phyloP scores from a whole-genome alignment of 2,797 vertebrate species.

The Thamnophis elegans region DNA sequence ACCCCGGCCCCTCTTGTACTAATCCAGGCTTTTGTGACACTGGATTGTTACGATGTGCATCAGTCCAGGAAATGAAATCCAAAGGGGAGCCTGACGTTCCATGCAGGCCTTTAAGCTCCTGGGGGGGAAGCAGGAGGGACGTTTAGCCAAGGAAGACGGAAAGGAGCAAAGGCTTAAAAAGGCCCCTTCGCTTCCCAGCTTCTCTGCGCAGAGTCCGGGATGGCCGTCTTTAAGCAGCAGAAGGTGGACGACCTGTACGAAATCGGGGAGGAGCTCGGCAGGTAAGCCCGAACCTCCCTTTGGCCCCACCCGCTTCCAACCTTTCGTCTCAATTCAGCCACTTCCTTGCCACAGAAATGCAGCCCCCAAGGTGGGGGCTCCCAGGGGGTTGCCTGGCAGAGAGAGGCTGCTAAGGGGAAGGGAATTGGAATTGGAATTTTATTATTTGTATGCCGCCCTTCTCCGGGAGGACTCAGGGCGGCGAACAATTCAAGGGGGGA shows the following conservation, averaged over 20 bases:
- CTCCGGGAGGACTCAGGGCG: no score
- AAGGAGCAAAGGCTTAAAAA: neutral
- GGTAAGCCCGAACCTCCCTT: conserved; percentile 71
- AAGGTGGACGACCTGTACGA: conserved; percentile 93
- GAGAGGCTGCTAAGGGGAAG: neutral
- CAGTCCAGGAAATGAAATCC: neutral
- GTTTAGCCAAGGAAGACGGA: neutral
- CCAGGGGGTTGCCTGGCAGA: neutral
- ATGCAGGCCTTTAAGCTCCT: neutral
- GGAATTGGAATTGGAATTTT: no score
- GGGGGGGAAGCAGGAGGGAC: rapidly evolving
- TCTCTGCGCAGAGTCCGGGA: conserved; percentile 82
- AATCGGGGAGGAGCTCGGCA: conserved; percentile 89
- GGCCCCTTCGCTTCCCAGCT: conserved; percentile 50
- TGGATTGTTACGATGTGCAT: neutral
- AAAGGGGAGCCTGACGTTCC: neutral
- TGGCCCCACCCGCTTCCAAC: no score
- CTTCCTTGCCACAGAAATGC: neutral
- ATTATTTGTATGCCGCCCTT: no score
- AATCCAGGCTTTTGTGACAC: neutral
- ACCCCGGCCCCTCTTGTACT: neutral
- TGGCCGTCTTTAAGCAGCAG: conserved; percentile 95
- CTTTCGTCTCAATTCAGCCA: neutral
- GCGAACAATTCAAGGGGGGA: no score
- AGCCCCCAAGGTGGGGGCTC: neutral